phyloP scores from a whole-genome alignment of 2,888 invertebrate species.

The Aplocera efformata region DNA sequence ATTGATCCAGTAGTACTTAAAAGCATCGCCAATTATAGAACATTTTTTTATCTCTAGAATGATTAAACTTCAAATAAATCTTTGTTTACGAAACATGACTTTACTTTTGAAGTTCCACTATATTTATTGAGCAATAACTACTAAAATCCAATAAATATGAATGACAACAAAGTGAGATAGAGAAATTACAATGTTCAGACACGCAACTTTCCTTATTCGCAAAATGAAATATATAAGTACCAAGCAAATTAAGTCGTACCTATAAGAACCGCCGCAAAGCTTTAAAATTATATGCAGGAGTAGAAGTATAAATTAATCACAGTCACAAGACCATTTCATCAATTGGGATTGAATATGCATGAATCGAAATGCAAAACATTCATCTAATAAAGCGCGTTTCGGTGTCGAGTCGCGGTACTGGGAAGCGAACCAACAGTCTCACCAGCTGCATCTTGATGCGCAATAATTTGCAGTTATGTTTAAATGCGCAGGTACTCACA shows the following conservation, averaged over 20 bases:
- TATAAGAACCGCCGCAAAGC: constrained; percentile 7
- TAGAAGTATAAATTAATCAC: constrained; percentile 13
- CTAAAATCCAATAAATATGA: constrained; percentile 33
- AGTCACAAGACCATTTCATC: constrained; percentile 15
- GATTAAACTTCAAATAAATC: background rate
- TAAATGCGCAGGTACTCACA: constrained; percentile 25
- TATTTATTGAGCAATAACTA: constrained; percentile 41
- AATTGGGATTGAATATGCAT: constrained; percentile 19
- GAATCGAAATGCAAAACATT: constrained; percentile 14
- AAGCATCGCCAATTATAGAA: no score
- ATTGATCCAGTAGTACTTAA: no score
- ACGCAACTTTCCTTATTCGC: constrained; percentile 33
- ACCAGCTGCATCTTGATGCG: constrained; percentile 21
- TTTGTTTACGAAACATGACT: constrained; percentile 23
- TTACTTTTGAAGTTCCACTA: constrained; percentile 29
- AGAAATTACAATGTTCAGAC: constrained; percentile 35
- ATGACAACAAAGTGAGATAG: constrained; percentile 27
- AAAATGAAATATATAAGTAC: constrained; percentile 22
- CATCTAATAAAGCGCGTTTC: constrained; percentile 5
- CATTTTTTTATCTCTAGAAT: no score
- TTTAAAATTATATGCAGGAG: constrained; percentile 18
- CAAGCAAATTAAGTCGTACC: constrained; percentile 16
- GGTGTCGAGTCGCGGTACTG: constrained; percentile 4
- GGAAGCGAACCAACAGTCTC: constrained; percentile 12
- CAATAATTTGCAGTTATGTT: constrained; percentile 32